Conservation (phyloP, 2,113 vertebrate genomes). For the Tretioscincus oriximinensis region DNA sequence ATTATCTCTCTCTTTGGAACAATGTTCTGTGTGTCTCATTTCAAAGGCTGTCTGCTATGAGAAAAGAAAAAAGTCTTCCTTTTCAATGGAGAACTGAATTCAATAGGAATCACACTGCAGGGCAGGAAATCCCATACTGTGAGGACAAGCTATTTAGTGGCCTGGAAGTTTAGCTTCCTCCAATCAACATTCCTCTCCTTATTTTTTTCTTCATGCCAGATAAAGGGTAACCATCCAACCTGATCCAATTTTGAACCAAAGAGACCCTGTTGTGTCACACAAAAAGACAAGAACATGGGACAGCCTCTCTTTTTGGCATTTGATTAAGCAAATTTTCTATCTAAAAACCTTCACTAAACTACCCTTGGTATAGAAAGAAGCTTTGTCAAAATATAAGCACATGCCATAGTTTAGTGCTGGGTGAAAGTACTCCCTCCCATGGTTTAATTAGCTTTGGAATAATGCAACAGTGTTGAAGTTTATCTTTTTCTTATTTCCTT, state of each 20-base stretch:
- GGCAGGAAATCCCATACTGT: background rate
- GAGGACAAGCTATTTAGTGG: background rate
- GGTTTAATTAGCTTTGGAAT: background rate
- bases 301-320: background rate
- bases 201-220: background rate
- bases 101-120: background rate
- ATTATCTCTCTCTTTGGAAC: background rate
- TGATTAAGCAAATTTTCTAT: background rate
- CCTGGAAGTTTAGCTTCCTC: background rate
- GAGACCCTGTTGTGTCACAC: background rate
- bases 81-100: background rate
- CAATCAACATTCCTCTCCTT: background rate
- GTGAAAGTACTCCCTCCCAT: background rate
- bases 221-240: background rate
- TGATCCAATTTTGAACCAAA: background rate
- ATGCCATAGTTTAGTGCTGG: background rate
- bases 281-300: background rate
- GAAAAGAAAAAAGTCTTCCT: background rate
- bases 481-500: conserved; percentile 12
- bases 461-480: background rate
- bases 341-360: conserved; percentile 7
- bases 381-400: conserved; percentile 17
- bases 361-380: background rate
- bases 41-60: background rate
- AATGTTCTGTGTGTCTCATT: background rate